Conservation (phyloP, 1,140 invertebrate species). For the Melanaphis sacchari region DNA sequence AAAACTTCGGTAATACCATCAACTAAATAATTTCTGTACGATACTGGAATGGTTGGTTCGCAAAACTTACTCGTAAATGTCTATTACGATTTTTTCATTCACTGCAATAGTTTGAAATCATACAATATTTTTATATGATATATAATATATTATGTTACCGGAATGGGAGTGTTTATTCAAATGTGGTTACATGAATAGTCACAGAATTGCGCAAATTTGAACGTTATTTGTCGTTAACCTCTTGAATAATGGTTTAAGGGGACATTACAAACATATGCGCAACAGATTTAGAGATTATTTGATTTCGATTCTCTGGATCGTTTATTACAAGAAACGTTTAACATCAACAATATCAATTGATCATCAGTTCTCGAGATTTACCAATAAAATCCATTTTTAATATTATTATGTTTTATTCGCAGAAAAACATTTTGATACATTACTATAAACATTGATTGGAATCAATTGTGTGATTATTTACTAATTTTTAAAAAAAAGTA, state of each 20-base stretch:
- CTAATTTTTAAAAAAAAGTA: background rate
- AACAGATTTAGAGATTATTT: background rate
- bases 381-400: background rate
- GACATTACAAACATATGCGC: background rate
- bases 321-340: background rate
- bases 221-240: background rate
- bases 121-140: background rate
- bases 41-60: background rate
- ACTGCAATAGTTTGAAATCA: background rate
- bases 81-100: background rate
- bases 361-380: background rate
- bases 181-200: background rate
- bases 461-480: background rate
- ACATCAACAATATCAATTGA: background rate
- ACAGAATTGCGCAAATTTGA: background rate
- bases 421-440: background rate
- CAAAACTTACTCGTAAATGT: background rate
- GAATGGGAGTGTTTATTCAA: background rate
- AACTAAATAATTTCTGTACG: background rate
- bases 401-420: background rate
- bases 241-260: background rate
- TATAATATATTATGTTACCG: no score
- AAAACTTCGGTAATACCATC: conserved; percentile 32
- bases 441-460: background rate
- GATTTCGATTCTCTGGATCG: background rate